Conservation (phyloP, 1,140 invertebrate genomes). For the Drosophila oshimai region DNA sequence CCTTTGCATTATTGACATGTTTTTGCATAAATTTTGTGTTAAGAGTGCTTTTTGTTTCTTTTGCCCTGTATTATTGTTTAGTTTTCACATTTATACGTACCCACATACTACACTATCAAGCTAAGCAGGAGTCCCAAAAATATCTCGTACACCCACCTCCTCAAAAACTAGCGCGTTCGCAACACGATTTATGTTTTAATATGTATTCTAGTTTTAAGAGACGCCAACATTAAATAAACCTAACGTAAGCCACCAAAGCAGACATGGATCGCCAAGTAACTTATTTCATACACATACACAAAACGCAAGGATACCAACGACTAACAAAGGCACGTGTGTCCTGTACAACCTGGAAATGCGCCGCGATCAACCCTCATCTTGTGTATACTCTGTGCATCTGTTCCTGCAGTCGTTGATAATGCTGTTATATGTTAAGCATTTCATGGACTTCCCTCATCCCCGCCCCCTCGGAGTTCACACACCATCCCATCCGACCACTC, state of each 20-base stretch:
- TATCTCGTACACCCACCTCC: not conserved
- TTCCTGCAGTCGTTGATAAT: conserved; percentile 25
- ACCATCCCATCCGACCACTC: not conserved
- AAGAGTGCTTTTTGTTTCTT: conserved; percentile 10
- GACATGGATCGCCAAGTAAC: conserved; percentile 16
- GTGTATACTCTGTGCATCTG: conserved; percentile 12
- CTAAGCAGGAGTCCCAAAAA: not conserved
- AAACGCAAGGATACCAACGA: conserved; percentile 24
- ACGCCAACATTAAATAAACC: conserved; percentile 46
- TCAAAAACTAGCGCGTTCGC: conserved; percentile 1
- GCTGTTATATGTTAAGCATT: conserved; percentile 37
- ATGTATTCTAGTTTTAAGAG: conserved; percentile 40
- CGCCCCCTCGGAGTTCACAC: not conserved
- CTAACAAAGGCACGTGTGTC: conserved; percentile 49
- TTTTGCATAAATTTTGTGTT: conserved; percentile 34
- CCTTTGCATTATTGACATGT: conserved; percentile 37
- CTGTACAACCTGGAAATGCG: conserved; percentile 50
- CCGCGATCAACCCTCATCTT: conserved; percentile 32
- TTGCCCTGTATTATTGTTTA: conserved; percentile 32
- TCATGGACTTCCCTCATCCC: conserved; percentile 17
- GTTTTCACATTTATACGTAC: conserved; percentile 4
- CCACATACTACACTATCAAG: not conserved
- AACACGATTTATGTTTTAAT: conserved; percentile 20
- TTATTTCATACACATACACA: conserved; percentile 23
- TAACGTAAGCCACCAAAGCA: conserved; percentile 35